These are phyloP conservation scores for Antheraea pernyi DNA, from an alignment of 1,140 invertebrate genomes.

Conservation along the genomic window DNA sequence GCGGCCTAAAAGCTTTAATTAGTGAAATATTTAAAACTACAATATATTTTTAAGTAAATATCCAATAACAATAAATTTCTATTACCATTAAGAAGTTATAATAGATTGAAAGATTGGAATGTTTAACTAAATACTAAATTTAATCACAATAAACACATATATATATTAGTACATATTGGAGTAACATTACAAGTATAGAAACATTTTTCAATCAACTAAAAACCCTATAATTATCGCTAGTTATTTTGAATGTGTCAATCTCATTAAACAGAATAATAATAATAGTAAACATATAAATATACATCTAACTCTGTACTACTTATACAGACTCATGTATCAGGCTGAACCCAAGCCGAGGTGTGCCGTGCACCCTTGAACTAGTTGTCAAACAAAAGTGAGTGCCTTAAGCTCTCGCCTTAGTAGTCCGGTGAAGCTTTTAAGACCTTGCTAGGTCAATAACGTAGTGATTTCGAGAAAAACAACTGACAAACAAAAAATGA, in stretches of 20 bases:
- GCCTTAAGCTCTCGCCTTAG: too few species aligned
- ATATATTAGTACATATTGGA: not conserved
- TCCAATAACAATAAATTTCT: not conserved
- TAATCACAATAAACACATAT: not conserved
- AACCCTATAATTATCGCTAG: not conserved
- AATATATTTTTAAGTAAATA: not conserved
- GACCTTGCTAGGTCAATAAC: too few species aligned
- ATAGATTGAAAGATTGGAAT: not conserved
- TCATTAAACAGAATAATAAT: not conserved
- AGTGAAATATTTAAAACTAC: not conserved
- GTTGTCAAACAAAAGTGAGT: too few species aligned
- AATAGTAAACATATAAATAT: not conserved
- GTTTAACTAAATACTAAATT: not conserved
- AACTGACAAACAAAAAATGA: too few species aligned
- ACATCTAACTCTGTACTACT: not conserved
- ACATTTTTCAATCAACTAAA: not conserved
- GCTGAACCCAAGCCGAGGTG: too few species aligned
- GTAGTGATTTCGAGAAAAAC: too few species aligned
- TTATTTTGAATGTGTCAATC: not conserved
- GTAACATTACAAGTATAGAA: not conserved
- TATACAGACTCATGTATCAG: too few species aligned
- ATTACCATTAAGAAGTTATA: not conserved
- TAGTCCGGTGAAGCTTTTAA: too few species aligned
- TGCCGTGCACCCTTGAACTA: too few species aligned
- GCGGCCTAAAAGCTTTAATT: not conserved